A percentile compares a stretch with the other conserved stretches of the same genome.
These are phyloP conservation scores for Spondyliosoma cantharus DNA, from an alignment of 2,797 vertebrate genomes.

Conservation along the genomic window DNA sequence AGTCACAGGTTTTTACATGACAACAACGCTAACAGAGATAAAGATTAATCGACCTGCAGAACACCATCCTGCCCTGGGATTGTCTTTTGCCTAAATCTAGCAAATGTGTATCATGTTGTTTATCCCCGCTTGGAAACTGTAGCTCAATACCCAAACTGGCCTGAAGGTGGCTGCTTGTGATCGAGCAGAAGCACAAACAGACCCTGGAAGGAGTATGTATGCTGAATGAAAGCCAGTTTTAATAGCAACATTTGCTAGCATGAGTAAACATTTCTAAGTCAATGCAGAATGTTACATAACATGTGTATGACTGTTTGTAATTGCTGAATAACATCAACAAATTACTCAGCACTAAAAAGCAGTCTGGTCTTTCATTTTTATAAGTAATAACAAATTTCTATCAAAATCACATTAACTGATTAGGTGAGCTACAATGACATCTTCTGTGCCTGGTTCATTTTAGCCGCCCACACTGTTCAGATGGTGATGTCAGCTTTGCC, in stretches of 20 bases:
- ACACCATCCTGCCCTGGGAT: background rate
- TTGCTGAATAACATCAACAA: background rate
- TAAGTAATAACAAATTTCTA: background rate
- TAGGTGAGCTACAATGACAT: conserved; percentile 48
- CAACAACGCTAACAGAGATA: background rate
- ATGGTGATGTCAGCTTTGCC: conserved; percentile 1
- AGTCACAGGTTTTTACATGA: conserved; percentile 3
- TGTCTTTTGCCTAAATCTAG: background rate
- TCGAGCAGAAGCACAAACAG: conserved; percentile 21
- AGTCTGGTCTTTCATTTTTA: background rate
- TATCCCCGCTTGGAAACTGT: background rate
- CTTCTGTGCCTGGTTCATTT: conserved; percentile 37
- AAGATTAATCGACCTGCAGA: conserved; percentile 4
- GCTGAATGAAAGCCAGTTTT: conserved; percentile 12
- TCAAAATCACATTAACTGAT: conserved; percentile 5
- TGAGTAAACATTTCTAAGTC: background rate
- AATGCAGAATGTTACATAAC: background rate
- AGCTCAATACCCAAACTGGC: conserved; percentile 32
- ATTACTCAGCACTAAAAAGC: background rate
- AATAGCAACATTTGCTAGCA: background rate
- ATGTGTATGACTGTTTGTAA: conserved; percentile 2
- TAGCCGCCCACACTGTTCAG: conserved; percentile 28
- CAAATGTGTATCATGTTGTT: background rate
- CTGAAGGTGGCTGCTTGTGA: conserved; percentile 56
- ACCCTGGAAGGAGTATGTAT: background rate